Evolutionary conservation across 2,888 invertebrate genomes (phyloP).

Genomic region (Aspidiotus rigidus): DNA sequence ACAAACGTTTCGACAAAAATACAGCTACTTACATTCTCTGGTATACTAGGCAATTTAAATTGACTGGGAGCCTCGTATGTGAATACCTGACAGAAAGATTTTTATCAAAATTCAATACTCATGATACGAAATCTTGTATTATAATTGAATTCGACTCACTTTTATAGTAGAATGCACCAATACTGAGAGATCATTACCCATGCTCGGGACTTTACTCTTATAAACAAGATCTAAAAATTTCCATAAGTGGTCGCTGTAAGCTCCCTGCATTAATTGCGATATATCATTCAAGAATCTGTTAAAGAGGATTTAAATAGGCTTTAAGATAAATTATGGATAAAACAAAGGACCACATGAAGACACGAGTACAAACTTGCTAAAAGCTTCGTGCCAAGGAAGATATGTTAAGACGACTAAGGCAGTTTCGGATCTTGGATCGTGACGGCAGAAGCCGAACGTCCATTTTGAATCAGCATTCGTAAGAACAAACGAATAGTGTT

Average conservation of each 20-base stretch:
- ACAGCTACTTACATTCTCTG: slow-evolving; percentile 73
- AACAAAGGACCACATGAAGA: not conserved
- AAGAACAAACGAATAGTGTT: slow-evolving; percentile 93
- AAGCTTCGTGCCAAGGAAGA: slow-evolving; percentile 93
- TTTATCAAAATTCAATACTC: not conserved
- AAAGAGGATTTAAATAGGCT: not conserved
- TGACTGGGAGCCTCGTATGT: slow-evolving; percentile 67
- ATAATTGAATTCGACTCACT: slow-evolving; percentile 6
- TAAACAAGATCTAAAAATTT: slow-evolving; percentile 60
- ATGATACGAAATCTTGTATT: slow-evolving; percentile 33
- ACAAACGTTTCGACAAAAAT: too few relatives aligned
- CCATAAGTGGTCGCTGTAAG: slow-evolving; percentile 49
- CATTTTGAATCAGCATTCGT: slow-evolving; percentile 92
- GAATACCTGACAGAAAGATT: slow-evolving; percentile 57
- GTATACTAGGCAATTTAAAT: slow-evolving; percentile 82
- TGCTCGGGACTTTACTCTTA: slow-evolving; percentile 57
- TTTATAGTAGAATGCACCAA: slow-evolving; percentile 50
- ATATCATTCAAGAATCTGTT: slow-evolving; percentile 69
- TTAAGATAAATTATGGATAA: not conserved
- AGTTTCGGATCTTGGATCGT: slow-evolving; percentile 79
- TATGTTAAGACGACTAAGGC: slow-evolving; percentile 77
- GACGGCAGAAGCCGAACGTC: slow-evolving; percentile 95
- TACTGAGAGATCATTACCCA: slow-evolving; percentile 56
- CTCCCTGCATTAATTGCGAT: slow-evolving; percentile 61
- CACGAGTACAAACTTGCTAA: slow-evolving; percentile 67